A percentile compares a stretch with the other conserved stretches of the same genome.
These are phyloP conservation scores for Esox lucius DNA, from an alignment of 2,797 vertebrate species.

Conservation along the genomic window DNA sequence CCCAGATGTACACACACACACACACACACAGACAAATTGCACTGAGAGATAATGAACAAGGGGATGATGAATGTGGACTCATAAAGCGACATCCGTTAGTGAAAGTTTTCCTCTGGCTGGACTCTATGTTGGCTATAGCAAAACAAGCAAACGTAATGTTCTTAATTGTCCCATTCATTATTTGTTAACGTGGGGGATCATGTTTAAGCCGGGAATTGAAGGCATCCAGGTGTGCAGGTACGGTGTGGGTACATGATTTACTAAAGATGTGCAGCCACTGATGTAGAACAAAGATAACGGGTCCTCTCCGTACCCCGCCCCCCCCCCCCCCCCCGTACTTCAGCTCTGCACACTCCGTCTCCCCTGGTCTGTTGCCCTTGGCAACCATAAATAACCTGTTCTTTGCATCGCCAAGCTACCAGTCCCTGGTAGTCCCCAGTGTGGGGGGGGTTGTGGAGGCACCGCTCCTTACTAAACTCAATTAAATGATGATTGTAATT, in stretches of 20 bases:
- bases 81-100: neutral
- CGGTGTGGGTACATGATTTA: neutral
- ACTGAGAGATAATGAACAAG: neutral
- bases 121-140: neutral
- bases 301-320: neutral
- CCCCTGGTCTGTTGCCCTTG: slow-evolving; percentile 61
- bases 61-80: slow-evolving; percentile 9
- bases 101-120: neutral
- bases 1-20: neutral
- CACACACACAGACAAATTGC: neutral
- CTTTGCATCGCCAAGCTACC: slow-evolving; percentile 1
- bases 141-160: neutral
- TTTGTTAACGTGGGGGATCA: neutral
- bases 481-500: neutral
- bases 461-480: neutral
- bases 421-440: neutral
- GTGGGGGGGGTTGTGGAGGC: neutral
- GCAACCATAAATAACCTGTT: slow-evolving; percentile 67
- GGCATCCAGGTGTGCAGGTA: neutral
- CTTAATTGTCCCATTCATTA: neutral
- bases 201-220: neutral
- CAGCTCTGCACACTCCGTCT: slow-evolving; percentile 23
- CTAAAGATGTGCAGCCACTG: neutral
- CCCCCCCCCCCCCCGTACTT: slow-evolving; percentile 10
- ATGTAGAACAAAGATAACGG: neutral